A percentile compares a stretch with the other conserved stretches of the same genome.
Evolutionary conservation across 2,113 vertebrate genomes (phyloP).

Genomic region (Galeopterus variegatus): DNA sequence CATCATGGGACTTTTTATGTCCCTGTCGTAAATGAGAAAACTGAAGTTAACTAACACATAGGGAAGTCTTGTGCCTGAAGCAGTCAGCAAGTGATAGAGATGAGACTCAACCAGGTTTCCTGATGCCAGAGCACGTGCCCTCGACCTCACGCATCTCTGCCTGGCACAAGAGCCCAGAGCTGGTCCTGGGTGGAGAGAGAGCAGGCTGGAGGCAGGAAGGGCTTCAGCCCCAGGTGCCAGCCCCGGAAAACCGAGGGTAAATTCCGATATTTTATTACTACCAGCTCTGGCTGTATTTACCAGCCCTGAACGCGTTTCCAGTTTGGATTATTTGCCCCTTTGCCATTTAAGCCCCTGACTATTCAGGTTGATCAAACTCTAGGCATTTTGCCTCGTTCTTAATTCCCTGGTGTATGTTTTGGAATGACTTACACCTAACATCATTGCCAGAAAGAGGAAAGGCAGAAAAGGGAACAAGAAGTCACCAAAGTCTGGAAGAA

Average conservation of each 20-base stretch:
- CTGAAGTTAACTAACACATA: rapidly evolving
- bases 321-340: background rate
- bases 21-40: background rate
- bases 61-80: too few species aligned
- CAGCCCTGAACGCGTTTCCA: background rate
- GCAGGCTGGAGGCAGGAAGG: too few species aligned
- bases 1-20: rapidly evolving
- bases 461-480: background rate
- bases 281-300: background rate
- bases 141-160: too few species aligned
- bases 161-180: background rate
- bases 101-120: background rate
- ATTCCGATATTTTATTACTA: rapidly evolving
- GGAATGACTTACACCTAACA: background rate
- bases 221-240: background rate
- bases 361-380: background rate
- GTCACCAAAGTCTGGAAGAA: background rate
- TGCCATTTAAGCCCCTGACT: too few species aligned
- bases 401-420: background rate
- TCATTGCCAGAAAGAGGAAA: background rate
- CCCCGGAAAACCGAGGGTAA: rapidly evolving
- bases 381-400: background rate
- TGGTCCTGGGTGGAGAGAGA: background rate
- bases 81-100: background rate
- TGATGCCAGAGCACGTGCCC: background rate